Evolutionary conservation across 1,140 invertebrate species (phyloP).

Genomic region (Polypedilum vanderplanki): DNA sequence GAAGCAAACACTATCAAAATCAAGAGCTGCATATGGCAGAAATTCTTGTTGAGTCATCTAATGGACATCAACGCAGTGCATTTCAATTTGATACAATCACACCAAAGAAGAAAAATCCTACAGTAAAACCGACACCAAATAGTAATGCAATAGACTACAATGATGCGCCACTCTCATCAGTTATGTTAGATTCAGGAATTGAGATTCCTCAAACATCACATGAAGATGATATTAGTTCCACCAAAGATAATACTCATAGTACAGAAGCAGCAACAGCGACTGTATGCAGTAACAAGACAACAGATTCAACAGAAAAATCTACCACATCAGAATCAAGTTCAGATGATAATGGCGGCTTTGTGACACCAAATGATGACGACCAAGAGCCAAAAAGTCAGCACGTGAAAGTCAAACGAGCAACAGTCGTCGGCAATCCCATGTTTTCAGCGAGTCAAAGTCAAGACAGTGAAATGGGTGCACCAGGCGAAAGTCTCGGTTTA

Average conservation of each 20-base stretch:
- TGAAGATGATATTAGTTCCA: neutral
- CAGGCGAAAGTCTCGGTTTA: conserved; percentile 54
- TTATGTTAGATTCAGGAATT: conserved; percentile 14
- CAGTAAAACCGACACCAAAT: conserved; percentile 10
- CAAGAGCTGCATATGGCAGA: conserved; percentile 42
- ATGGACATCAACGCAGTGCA: conserved; percentile 41
- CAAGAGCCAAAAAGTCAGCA: conserved; percentile 44
- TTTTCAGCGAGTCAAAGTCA: conserved; percentile 52
- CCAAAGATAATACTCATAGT: conserved; percentile 5
- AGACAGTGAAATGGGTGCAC: conserved; percentile 41
- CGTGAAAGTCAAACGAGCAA: conserved; percentile 61
- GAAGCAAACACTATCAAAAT: conserved; percentile 29
- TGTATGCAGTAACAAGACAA: neutral
- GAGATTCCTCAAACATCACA: conserved; percentile 31
- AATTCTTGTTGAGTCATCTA: conserved; percentile 40
- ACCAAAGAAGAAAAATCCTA: conserved; percentile 39
- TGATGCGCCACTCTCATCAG: conserved; percentile 27
- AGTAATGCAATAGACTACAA: neutral
- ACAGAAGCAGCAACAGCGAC: neutral
- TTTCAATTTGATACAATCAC: conserved; percentile 44
- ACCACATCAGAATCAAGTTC: conserved; percentile 25
- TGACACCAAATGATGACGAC: conserved; percentile 34
- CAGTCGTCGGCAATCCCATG: conserved; percentile 82
- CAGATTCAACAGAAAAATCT: neutral
- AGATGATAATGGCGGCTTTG: conserved; percentile 31